Evolutionary conservation across 2,888 invertebrate genomes (phyloP).

Genomic region (Phorcus lineatus): DNA sequence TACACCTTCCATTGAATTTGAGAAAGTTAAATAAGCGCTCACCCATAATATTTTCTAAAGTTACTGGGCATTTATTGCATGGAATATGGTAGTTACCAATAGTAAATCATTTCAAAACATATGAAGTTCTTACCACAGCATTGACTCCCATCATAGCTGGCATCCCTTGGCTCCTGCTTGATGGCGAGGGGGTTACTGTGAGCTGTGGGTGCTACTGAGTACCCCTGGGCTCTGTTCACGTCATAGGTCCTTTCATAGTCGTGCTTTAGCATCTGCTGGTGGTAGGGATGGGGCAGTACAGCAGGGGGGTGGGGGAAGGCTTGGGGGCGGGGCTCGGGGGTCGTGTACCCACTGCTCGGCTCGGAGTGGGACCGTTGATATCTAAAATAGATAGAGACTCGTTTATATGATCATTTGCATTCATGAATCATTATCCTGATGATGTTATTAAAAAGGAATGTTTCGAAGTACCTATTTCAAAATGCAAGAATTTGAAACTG

Average conservation of each 20-base stretch:
- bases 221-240: slow-evolving; percentile 50
- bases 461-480: neutral
- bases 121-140: slow-evolving; percentile 39
- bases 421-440: too few species aligned
- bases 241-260: slow-evolving; percentile 24
- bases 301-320: slow-evolving; percentile 16
- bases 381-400: slow-evolving; percentile 25
- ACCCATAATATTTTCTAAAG: too few species aligned
- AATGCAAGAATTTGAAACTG: neutral
- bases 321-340: slow-evolving; percentile 41
- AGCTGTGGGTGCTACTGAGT: slow-evolving; percentile 44
- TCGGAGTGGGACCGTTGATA: slow-evolving; percentile 41
- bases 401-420: too few species aligned
- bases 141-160: slow-evolving; percentile 53
- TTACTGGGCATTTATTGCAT: too few species aligned
- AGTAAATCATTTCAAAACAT: too few species aligned
- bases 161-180: slow-evolving; percentile 65
- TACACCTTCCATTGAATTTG: too few species aligned
- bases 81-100: too few species aligned
- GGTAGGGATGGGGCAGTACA: slow-evolving; percentile 24
- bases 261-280: slow-evolving; percentile 25
- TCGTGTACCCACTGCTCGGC: slow-evolving; percentile 40
- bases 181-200: slow-evolving; percentile 49
- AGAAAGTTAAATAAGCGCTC: too few species aligned
- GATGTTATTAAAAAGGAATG: too few species aligned